A percentile compares a stretch with the other conserved stretches of the same genome.
phyloP scores from a whole-genome alignment of 2,113 vertebrate species.

The Monopterus albus region DNA sequence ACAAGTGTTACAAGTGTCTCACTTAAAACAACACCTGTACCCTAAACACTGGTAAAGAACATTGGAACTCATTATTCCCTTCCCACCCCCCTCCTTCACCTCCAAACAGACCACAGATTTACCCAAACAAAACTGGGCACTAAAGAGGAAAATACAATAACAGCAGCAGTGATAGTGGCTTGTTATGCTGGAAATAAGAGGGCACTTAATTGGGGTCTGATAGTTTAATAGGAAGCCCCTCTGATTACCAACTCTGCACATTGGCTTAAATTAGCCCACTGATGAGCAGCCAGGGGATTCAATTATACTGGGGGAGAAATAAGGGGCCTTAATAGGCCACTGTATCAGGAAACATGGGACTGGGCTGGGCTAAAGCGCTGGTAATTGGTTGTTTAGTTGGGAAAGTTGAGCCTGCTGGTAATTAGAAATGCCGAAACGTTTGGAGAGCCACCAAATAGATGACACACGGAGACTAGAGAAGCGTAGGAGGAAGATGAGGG shows the following conservation, averaged over 20 bases:
- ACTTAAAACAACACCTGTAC: constrained; percentile 23
- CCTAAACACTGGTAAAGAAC: constrained; percentile 7
- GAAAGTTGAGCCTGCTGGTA: constrained; percentile 78
- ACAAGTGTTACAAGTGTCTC: background rate
- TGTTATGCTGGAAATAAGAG: constrained; percentile 80
- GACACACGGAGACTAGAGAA: constrained; percentile 42
- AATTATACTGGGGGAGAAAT: constrained; percentile 82
- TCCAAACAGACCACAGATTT: constrained; percentile 66
- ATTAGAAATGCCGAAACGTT: constrained; percentile 70
- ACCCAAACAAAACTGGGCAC: constrained; percentile 67
- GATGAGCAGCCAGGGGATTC: constrained; percentile 85
- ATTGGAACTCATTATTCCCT: constrained; percentile 25
- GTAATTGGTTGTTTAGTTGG: constrained; percentile 82
- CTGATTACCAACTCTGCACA: constrained; percentile 83
- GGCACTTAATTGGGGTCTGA: constrained; percentile 81
- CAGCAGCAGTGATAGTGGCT: constrained; percentile 70
- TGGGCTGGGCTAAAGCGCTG: constrained; percentile 67
- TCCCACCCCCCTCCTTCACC: constrained; percentile 32
- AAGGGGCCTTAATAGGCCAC: constrained; percentile 80
- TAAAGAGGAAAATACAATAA: constrained; percentile 79
- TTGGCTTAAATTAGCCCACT: constrained; percentile 80
- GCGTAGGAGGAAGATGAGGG: constrained; percentile 50
- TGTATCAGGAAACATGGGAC: constrained; percentile 78
- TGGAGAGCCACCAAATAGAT: constrained; percentile 71
- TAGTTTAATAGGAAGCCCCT: constrained; percentile 78